These are phyloP conservation scores for Acanthurus lineatus DNA, from an alignment of 2,797 vertebrate species.

Conservation along the genomic window DNA sequence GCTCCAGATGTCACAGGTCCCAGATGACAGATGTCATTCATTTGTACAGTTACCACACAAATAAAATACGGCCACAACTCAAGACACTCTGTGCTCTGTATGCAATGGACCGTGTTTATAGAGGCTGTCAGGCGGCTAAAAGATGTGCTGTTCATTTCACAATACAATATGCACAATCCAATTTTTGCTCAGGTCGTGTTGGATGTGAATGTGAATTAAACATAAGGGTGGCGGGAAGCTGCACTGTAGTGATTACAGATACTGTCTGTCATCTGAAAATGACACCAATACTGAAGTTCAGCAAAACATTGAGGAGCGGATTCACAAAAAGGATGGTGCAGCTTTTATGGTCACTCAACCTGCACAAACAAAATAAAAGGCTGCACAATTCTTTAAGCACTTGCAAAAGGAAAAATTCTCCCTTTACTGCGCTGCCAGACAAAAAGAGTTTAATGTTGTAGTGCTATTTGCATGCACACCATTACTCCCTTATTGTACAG, in stretches of 20 bases:
- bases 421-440: too few relatives aligned
- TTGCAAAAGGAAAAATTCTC: too few relatives aligned
- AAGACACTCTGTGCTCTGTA: neutral
- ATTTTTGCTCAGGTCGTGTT: conserved; percentile 4
- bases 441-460: too few relatives aligned
- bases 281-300: conserved; percentile 5
- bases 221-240: neutral
- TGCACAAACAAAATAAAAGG: too few relatives aligned
- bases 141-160: conserved; percentile 24
- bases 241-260: neutral
- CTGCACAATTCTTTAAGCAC: too few relatives aligned
- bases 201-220: conserved; percentile 28
- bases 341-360: too few relatives aligned
- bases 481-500: too few relatives aligned
- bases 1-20: conserved; percentile 57
- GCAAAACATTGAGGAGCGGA: neutral
- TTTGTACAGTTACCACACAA: conserved; percentile 50
- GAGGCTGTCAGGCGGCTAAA: conserved; percentile 31
- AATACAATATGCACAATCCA: conserved; percentile 21
- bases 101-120: conserved; percentile 13
- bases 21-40: conserved; percentile 56
- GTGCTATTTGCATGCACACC: too few relatives aligned
- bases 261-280: conserved; percentile 23
- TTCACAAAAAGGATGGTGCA: too few relatives aligned
- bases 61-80: conserved; percentile 42